Percentiles rank a stretch among this genome's conserved stretches.
Conservation (phyloP, 2,888 invertebrate species). For the Platycheirus albimanus region DNA sequence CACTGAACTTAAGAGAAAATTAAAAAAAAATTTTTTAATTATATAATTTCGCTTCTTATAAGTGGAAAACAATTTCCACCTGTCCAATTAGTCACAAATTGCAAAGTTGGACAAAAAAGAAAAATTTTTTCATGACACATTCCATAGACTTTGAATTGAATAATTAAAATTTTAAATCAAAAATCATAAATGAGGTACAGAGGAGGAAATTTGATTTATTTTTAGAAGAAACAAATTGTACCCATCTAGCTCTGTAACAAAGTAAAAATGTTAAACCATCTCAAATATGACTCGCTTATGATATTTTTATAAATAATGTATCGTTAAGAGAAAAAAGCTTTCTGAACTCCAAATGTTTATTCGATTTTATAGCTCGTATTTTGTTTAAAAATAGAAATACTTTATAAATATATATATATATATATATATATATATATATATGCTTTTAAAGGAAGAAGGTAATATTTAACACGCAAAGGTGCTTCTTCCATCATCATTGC, state of each 20-base stretch:
- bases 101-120: slow-evolving; percentile 40
- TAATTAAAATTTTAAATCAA: slow-evolving; percentile 32
- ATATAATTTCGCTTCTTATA: slow-evolving; percentile 16
- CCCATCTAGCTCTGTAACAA: slow-evolving; percentile 20
- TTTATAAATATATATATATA: too few relatives aligned
- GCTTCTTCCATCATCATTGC: slow-evolving; percentile 22
- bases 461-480: slow-evolving; percentile 44
- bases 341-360: slow-evolving; percentile 46
- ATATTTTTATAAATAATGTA: slow-evolving; percentile 52
- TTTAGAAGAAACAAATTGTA: slow-evolving; percentile 40
- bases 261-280: slow-evolving; percentile 22
- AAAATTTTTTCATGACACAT: slow-evolving; percentile 63
- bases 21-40: too few relatives aligned
- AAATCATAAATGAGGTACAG: slow-evolving; percentile 21
- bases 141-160: slow-evolving; percentile 60
- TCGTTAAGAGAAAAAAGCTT: too few relatives aligned
- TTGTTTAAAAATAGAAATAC: slow-evolving; percentile 32
- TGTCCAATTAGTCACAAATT: slow-evolving; percentile 75
- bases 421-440: slow-evolving; percentile 28
- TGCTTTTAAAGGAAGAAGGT: slow-evolving; percentile 25
- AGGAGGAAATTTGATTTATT: slow-evolving; percentile 24
- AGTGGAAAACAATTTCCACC: slow-evolving; percentile 69
- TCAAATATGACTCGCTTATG: slow-evolving; percentile 55
- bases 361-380: not conserved
- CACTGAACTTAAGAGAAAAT: too few relatives aligned